Percentiles rank a stretch among this genome's conserved stretches.
These are phyloP conservation scores for Strongylocentrotus purpuratus DNA, from an alignment of 35 echinoderm and acorn worm species.

Conservation along the genomic window DNA sequence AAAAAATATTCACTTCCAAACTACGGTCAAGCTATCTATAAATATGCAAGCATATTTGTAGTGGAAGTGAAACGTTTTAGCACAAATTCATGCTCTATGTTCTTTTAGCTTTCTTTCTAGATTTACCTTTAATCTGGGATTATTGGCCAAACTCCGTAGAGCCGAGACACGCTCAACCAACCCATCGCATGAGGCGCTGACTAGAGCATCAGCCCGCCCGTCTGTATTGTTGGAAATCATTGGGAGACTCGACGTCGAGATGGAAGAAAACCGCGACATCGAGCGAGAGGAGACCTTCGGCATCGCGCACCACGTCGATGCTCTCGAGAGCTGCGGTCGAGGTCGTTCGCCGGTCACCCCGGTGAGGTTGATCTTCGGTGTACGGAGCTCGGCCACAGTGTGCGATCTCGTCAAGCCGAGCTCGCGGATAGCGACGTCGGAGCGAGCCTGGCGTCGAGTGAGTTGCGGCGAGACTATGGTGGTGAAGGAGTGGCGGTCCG, in stretches of 20 bases:
- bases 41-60: too few species aligned
- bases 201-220: neutral
- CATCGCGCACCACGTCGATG: constrained; percentile 25
- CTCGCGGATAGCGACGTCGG: neutral
- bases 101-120: too few species aligned
- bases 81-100: too few species aligned
- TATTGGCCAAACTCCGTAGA: constrained; percentile 31
- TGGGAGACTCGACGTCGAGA: constrained; percentile 39
- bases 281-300: neutral
- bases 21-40: too few species aligned
- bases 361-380: constrained; percentile 40
- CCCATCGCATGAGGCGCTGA: constrained; percentile 23
- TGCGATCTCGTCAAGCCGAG: constrained; percentile 22
- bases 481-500: constrained; percentile 22
- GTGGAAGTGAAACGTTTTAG: too few species aligned
- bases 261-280: neutral
- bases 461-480: neutral
- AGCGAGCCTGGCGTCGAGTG: neutral
- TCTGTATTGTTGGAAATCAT: neutral
- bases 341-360: constrained; percentile 11
- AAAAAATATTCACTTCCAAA: too few species aligned
- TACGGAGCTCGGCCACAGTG: constrained; percentile 15
- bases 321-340: neutral
- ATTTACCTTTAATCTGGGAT: constrained; percentile 22
- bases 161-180: neutral